phyloP scores from a whole-genome alignment of 2,797 vertebrate species.

The Eleutherodactylus coqui region DNA sequence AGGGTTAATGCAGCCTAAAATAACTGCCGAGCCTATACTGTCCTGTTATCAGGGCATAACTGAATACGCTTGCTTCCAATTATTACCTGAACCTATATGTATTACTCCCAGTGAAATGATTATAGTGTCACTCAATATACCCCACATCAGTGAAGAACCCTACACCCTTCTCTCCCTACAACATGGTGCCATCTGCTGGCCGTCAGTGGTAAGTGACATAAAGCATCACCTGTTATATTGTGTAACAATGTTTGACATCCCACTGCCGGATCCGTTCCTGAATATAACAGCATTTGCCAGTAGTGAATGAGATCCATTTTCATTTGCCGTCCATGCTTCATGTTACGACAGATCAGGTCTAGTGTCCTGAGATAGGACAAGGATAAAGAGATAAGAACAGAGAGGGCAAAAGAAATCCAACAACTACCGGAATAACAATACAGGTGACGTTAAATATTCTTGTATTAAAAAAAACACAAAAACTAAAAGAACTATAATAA shows the following conservation, averaged over 20 bases:
- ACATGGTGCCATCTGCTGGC: constrained; percentile 34
- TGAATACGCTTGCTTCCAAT: no score
- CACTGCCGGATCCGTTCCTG: constrained; percentile 53
- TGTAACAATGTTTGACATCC: constrained; percentile 53
- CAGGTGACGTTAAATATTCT: no score
- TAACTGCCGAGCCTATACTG: no score
- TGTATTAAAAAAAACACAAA: no score
- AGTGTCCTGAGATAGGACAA: constrained; percentile 54
- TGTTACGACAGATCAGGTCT: constrained; percentile 64
- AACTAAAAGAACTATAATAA: no score
- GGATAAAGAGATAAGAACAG: not conserved
- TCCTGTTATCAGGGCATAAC: no score
- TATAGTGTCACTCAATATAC: no score
- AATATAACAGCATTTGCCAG: constrained; percentile 64
- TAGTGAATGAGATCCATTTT: constrained; percentile 66
- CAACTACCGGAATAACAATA: no score
- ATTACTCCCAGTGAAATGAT: no score
- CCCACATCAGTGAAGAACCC: no score
- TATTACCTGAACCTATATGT: no score
- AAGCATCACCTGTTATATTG: constrained; percentile 45
- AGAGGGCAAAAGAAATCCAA: not conserved
- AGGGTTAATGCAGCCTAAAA: no score
- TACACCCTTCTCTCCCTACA: not conserved
- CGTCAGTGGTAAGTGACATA: not conserved
- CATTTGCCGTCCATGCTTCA: constrained; percentile 65